Percentiles rank a stretch among this genome's conserved stretches.
These are phyloP conservation scores for Silurus aristotelis DNA, from an alignment of 2,797 vertebrate species.

Conservation along the genomic window DNA sequence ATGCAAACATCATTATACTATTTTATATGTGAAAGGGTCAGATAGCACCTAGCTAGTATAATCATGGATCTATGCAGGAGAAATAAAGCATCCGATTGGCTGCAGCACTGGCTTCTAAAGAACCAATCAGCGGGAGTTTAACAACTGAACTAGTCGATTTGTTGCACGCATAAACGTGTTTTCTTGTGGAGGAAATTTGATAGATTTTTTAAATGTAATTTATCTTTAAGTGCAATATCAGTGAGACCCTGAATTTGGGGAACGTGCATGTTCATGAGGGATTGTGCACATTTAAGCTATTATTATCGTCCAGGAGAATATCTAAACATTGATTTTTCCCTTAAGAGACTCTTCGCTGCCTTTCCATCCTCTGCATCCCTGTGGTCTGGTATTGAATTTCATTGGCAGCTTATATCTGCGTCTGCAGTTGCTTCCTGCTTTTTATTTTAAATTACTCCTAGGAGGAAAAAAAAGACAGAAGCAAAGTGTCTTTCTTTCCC, in stretches of 20 bases:
- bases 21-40: too few species aligned
- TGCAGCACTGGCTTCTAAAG: too few species aligned
- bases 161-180: not conserved
- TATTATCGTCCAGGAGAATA: not conserved
- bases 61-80: too few species aligned
- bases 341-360: not conserved
- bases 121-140: too few species aligned
- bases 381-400: constrained; percentile 54
- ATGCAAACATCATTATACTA: too few species aligned
- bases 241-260: not conserved
- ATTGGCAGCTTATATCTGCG: constrained; percentile 52
- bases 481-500: constrained; percentile 12
- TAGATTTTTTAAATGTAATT: not conserved
- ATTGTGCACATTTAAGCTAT: not conserved
- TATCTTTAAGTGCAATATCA: not conserved
- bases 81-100: too few species aligned
- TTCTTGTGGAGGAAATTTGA: not conserved
- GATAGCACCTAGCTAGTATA: too few species aligned
- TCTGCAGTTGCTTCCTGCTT: constrained; percentile 63
- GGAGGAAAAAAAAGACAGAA: constrained; percentile 34
- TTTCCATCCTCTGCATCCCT: constrained; percentile 7
- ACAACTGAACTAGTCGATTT: not conserved
- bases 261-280: not conserved
- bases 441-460: constrained; percentile 62
- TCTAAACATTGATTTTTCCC: constrained; percentile 21